Base-by-base conservation (phyloP, 2,113 vertebrate species). In the Spilogale gracilis region DNA sequence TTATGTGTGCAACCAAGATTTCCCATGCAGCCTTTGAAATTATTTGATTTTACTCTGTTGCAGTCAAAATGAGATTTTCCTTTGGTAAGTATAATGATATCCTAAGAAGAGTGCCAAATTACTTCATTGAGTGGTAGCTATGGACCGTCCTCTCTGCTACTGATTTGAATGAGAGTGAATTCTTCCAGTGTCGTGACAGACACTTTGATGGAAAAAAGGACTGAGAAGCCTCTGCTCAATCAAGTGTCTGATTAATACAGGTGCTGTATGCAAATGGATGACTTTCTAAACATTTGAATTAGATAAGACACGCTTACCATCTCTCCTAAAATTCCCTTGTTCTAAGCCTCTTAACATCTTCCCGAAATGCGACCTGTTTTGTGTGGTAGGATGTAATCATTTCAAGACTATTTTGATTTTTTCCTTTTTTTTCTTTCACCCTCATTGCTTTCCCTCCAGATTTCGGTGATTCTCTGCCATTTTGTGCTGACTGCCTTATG, bases 21-120 rank as follows among this genome's bases (percentile, higher is more conserved):
- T 45, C 45, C 48, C 50, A 52, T 0, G 30, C 69, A 74, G 83
- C n/a, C 69, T 97, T 65, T 84, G 74, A 95, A 93, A 89, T 78
- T 12, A 48, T 83, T 92, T 84, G 58, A 45, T 95, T 95, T 96
- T 92, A n/a, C 63, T 84, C n/a, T 84, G 92, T 97, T 96, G 81
- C 32, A 4, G n/a, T 96, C 87, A 97, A 97, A 97, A 95, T 82
- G 89, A 98, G 90, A 43, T 50, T 97, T 96, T 95, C 96, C 92
- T 91, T 98, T 65, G 60, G 92, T 96, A 94, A 96, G 92, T 84
- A 84, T 32, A 95, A 96, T 9, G 16, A 96, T 96, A 97, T 96
- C 56, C 74, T 95, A 95, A 96, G 96, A 93, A 71, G 97, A 94
- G 58, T 82, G 78, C 54, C 90, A 67, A 94, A 96, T 95, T 96